These are phyloP conservation scores for Lapara coniferarum DNA, from an alignment of 2,888 invertebrate genomes.

Conservation along the genomic window DNA sequence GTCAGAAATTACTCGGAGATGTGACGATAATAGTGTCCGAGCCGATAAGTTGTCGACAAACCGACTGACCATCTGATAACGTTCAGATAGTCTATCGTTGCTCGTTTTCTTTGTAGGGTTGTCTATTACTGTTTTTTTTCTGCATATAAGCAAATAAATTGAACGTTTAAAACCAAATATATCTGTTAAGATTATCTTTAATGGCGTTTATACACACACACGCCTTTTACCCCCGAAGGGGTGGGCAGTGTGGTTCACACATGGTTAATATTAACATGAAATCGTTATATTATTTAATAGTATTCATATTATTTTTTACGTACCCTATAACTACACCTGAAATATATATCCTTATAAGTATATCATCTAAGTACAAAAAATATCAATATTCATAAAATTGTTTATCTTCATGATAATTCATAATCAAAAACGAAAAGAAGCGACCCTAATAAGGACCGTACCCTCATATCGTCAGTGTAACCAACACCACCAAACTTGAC, in stretches of 20 bases:
- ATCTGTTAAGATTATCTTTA: too few relatives aligned
- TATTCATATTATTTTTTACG: too few relatives aligned
- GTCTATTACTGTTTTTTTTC: background rate
- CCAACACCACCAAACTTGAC: slow-evolving; percentile 61
- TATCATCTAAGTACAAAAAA: too few relatives aligned
- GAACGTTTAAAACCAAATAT: too few relatives aligned
- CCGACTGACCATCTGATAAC: slow-evolving; percentile 62
- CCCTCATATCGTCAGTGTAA: slow-evolving; percentile 54
- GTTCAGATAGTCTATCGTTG: slow-evolving; percentile 34
- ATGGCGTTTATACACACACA: too few relatives aligned
- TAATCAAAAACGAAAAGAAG: background rate
- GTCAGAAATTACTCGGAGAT: slow-evolving; percentile 57
- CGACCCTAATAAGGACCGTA: slow-evolving; percentile 28
- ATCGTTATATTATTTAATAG: too few relatives aligned
- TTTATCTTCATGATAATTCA: too few relatives aligned
- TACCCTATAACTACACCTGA: background rate
- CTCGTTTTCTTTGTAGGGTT: slow-evolving; percentile 38
- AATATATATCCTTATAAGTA: background rate
- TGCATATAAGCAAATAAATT: background rate
- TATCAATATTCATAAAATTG: too few relatives aligned
- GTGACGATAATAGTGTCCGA: slow-evolving; percentile 50
- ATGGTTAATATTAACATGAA: background rate
- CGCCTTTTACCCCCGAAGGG: too few relatives aligned
- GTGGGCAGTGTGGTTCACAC: too few relatives aligned
- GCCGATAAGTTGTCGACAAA: slow-evolving; percentile 61